Conservation (phyloP, 2,797 vertebrate genomes). For the Oceanodroma leucorhoa region DNA sequence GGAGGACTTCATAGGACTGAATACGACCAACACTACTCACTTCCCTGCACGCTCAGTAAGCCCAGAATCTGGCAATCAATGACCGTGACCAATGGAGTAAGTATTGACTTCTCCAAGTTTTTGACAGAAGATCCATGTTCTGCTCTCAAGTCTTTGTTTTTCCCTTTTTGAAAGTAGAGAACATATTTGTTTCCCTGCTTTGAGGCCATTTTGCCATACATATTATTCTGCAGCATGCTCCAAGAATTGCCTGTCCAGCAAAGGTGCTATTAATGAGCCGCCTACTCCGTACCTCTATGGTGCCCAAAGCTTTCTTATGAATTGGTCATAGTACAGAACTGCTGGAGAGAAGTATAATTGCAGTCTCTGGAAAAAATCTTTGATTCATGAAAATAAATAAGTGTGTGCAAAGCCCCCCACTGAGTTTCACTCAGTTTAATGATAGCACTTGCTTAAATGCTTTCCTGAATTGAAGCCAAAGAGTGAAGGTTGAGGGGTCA, state of each 20-base stretch:
- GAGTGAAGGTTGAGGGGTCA: slow-evolving; percentile 30
- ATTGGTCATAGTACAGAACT: neutral
- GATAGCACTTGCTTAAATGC: slow-evolving; percentile 50
- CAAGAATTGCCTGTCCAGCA: neutral
- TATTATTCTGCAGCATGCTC: neutral
- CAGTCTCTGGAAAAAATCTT: slow-evolving; percentile 7
- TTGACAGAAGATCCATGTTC: neutral
- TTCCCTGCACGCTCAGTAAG: neutral
- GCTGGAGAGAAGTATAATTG: neutral
- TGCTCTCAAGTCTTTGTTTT: neutral
- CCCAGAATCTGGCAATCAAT: neutral
- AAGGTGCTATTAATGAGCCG: neutral
- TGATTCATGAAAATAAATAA: slow-evolving; percentile 44
- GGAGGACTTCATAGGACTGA: neutral
- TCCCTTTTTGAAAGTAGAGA: neutral
- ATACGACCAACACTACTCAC: rapidly evolving
- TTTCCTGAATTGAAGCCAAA: slow-evolving; percentile 30
- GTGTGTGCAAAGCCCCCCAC: neutral
- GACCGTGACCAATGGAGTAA: neutral
- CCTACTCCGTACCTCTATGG: neutral
- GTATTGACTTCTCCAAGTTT: neutral
- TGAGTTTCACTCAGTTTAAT: slow-evolving; percentile 17
- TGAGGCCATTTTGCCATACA: neutral
- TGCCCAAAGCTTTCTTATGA: neutral
- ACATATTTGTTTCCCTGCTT: neutral